These are phyloP conservation scores for Oikopleura albicans DNA, from an alignment of 23 tunicate genomes.

Conservation along the genomic window DNA sequence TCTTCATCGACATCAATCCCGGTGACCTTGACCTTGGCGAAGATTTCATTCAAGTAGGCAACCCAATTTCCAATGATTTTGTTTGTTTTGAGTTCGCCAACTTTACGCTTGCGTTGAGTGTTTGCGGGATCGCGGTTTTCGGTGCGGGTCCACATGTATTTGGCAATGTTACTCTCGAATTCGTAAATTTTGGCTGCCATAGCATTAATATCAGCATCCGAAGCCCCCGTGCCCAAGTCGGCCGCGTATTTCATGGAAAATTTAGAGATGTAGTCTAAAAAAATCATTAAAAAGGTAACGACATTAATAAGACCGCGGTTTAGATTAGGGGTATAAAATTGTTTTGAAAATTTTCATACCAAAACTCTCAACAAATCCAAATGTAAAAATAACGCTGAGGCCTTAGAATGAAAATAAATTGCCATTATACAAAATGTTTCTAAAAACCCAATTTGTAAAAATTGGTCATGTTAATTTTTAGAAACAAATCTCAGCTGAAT, in stretches of 20 bases:
- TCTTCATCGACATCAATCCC: not conserved
- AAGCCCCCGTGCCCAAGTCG: not conserved
- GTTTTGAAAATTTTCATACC: too few species aligned
- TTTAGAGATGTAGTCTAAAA: not conserved
- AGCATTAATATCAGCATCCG: not conserved
- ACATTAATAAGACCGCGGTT: too few species aligned
- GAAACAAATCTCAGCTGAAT: too few species aligned
- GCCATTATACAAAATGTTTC: not conserved
- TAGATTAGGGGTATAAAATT: too few species aligned
- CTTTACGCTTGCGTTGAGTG: not conserved
- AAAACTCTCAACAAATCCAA: too few species aligned
- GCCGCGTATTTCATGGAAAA: not conserved
- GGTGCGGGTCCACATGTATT: not conserved
- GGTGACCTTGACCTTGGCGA: not conserved
- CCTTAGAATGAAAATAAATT: too few species aligned
- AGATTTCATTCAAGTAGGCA: not conserved
- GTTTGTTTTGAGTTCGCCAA: not conserved
- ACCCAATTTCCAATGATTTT: not conserved
- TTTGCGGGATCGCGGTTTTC: constrained; percentile 8
- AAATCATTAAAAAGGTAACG: too few species aligned
- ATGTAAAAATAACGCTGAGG: too few species aligned
- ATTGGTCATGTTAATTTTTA: too few species aligned
- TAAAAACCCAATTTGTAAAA: not conserved
- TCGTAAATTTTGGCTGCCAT: constrained; percentile 7
- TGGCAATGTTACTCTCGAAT: not conserved